These are phyloP conservation scores for Sebastes hopkinsi DNA, from an alignment of 2,797 vertebrate genomes.

Conservation along the genomic window DNA sequence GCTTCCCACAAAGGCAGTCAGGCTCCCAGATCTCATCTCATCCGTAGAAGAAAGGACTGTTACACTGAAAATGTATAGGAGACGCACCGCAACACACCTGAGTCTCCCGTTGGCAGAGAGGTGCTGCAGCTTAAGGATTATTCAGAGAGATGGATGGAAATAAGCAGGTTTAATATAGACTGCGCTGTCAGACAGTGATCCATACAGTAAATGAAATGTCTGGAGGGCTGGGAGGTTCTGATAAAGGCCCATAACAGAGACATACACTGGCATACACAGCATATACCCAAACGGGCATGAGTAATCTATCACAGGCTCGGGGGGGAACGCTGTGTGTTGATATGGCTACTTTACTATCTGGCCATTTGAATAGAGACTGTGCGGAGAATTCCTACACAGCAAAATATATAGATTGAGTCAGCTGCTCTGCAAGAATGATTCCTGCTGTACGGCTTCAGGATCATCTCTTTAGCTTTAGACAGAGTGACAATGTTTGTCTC, in stretches of 20 bases:
- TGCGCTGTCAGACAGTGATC: constrained; percentile 53
- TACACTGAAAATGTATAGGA: constrained; percentile 19
- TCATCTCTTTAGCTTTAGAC: neutral
- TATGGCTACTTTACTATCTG: constrained; percentile 26
- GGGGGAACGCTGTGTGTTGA: constrained; percentile 23
- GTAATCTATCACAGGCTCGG: constrained; percentile 41
- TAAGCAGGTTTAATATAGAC: constrained; percentile 47
- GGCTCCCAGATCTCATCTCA: constrained; percentile 32
- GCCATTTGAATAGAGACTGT: constrained; percentile 15
- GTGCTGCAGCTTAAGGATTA: constrained; percentile 27
- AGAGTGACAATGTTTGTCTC: neutral
- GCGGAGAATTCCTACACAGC: neutral
- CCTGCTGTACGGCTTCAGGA: neutral
- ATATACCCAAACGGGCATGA: constrained; percentile 8
- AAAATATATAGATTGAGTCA: neutral
- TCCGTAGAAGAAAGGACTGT: constrained; percentile 29
- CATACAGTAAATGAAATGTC: constrained; percentile 57
- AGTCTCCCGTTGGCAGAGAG: neutral
- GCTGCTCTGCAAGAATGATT: neutral
- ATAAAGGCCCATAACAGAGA: constrained; percentile 43
- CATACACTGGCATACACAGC: constrained; percentile 6
- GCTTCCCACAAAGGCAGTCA: constrained; percentile 21
- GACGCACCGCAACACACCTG: neutral
- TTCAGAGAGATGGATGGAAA: constrained; percentile 36
- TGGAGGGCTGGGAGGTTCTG: constrained; percentile 32